These are phyloP conservation scores for Cladorhizidae sp. DNA, from an alignment of 37 sponge, comb jelly and placozoan genomes.

Conservation along the genomic window DNA sequence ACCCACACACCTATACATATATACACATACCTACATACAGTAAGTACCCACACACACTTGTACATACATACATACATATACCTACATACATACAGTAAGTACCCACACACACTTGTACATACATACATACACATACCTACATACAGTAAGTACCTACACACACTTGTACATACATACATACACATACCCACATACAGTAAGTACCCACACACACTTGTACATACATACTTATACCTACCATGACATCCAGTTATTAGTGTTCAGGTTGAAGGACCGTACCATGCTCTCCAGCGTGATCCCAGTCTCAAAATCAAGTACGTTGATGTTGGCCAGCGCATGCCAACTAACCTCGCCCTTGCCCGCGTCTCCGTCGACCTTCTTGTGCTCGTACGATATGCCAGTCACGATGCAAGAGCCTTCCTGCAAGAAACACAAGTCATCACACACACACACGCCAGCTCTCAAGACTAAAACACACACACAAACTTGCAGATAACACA, in stretches of 20 bases:
- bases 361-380: slow-evolving; percentile 26
- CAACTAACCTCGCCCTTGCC: slow-evolving; percentile 59
- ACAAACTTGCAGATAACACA: too few species aligned
- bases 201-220: background rate
- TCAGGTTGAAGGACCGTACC: slow-evolving; percentile 80
- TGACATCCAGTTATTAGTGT: slow-evolving; percentile 73
- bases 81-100: too few species aligned
- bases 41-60: too few species aligned
- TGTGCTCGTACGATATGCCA: slow-evolving; percentile 63
- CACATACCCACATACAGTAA: background rate
- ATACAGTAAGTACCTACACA: background rate
- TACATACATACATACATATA: too few species aligned
- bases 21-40: too few species aligned
- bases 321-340: slow-evolving; percentile 69
- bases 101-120: too few species aligned
- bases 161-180: background rate
- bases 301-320: slow-evolving; percentile 47
- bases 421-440: slow-evolving; percentile 2
- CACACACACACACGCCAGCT: slow-evolving; percentile 40
- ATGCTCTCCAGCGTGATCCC: slow-evolving; percentile 65
- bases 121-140: too few species aligned
- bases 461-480: slow-evolving; percentile 6
- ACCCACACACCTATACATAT: too few species aligned
- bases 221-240: slow-evolving; percentile 19
- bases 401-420: slow-evolving; percentile 88